Conservation (phyloP, 2,888 invertebrate species). For the Nephrotoma flavescens region DNA sequence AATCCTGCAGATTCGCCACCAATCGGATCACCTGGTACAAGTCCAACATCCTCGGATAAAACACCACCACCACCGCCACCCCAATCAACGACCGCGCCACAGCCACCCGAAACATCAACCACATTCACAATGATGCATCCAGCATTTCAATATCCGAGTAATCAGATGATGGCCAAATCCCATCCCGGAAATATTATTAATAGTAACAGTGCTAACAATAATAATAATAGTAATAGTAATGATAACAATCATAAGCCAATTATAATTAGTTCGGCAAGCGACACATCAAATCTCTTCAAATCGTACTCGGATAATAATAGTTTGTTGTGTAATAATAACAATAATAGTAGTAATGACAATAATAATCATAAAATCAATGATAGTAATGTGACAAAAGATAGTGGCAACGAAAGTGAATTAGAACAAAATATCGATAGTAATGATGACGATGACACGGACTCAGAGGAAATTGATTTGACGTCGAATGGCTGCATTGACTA, state of each 20-base stretch:
- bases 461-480: slow-evolving; percentile 32
- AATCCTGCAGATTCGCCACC: neutral
- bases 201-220: neutral
- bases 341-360: neutral
- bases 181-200: neutral
- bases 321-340: neutral
- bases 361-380: neutral
- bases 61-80: neutral
- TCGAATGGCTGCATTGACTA: slow-evolving; percentile 32
- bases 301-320: neutral
- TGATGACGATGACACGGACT: slow-evolving; percentile 26
- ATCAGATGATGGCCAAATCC: neutral
- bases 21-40: neutral
- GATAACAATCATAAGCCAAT: neutral
- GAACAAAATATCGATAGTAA: neutral
- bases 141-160: slow-evolving; percentile 22
- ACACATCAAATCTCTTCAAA: neutral
- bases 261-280: neutral
- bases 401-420: slow-evolving; percentile 4
- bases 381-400: slow-evolving; percentile 5
- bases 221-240: neutral
- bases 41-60: neutral
- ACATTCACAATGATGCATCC: slow-evolving; percentile 31
- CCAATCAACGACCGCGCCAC: neutral
- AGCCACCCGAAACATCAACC: slow-evolving; percentile 11